Evolutionary conservation across 2,113 vertebrate genomes (phyloP).

Genomic region (Elaphurus davidianus): DNA sequence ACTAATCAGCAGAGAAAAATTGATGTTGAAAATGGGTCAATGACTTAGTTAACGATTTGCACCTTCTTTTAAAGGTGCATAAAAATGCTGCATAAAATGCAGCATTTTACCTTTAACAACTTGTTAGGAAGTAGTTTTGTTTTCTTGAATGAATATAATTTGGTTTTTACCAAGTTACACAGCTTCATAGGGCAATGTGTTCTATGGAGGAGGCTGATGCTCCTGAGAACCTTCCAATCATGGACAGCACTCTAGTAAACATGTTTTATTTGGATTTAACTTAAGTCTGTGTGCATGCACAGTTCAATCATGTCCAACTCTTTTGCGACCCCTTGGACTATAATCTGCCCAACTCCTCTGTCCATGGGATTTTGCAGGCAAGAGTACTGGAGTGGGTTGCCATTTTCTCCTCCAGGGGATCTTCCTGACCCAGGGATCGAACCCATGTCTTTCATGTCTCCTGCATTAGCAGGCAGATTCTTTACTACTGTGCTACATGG

Average conservation of each 20-base stretch:
- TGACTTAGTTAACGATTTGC: neutral
- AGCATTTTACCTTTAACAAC: neutral
- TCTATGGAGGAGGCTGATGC: neutral
- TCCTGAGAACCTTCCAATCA: neutral
- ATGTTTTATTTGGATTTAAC: neutral
- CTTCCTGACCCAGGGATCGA: neutral
- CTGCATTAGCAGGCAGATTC: neutral
- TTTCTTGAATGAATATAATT: neutral
- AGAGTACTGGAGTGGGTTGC: neutral
- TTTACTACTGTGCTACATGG: neutral
- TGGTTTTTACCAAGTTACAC: neutral
- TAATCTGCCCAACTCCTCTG: neutral
- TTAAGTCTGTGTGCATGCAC: neutral
- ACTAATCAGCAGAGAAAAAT: neutral
- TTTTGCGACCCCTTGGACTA: neutral
- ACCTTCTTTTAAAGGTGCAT: no score
- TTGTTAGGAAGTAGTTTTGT: neutral
- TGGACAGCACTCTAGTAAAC: neutral
- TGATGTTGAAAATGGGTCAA: neutral
- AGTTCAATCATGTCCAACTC: neutral
- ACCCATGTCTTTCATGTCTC: neutral
- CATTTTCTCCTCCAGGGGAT: neutral
- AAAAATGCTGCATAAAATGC: no score
- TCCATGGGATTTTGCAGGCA: neutral
- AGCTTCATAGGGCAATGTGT: neutral